phyloP scores from a whole-genome alignment of 2,113 vertebrate species.

The Cephalopholis sonnerati region DNA sequence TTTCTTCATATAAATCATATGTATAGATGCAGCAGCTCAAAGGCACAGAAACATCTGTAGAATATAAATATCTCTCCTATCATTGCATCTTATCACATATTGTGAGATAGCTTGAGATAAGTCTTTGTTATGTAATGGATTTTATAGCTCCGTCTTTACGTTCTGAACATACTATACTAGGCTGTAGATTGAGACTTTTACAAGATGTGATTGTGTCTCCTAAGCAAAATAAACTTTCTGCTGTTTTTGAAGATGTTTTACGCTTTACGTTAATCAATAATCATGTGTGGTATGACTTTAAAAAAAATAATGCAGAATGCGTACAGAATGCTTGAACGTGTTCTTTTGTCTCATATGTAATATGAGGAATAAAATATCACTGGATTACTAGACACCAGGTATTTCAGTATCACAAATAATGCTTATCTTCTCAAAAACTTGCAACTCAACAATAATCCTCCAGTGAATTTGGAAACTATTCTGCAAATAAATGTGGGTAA shows the following conservation, averaged over 20 bases:
- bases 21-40: not conserved
- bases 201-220: not conserved
- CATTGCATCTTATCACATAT: not conserved
- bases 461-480: not conserved
- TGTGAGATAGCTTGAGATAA: not conserved
- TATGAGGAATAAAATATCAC: not conserved
- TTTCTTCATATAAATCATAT: not conserved
- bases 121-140: not conserved
- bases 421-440: not conserved
- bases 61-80: not conserved
- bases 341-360: not conserved
- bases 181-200: not conserved
- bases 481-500: not conserved
- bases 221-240: not conserved
- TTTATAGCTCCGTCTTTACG: conserved; percentile 3
- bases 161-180: not conserved
- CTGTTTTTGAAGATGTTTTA: not conserved
- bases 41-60: not conserved
- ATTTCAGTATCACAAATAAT: not conserved
- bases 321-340: not conserved
- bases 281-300: no score
- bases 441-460: not conserved
- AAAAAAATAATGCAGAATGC: no score
- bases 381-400: not conserved
- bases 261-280: not conserved